Conservation (phyloP, 2,113 vertebrate genomes). For the Onychostruthus taczanowskii region DNA sequence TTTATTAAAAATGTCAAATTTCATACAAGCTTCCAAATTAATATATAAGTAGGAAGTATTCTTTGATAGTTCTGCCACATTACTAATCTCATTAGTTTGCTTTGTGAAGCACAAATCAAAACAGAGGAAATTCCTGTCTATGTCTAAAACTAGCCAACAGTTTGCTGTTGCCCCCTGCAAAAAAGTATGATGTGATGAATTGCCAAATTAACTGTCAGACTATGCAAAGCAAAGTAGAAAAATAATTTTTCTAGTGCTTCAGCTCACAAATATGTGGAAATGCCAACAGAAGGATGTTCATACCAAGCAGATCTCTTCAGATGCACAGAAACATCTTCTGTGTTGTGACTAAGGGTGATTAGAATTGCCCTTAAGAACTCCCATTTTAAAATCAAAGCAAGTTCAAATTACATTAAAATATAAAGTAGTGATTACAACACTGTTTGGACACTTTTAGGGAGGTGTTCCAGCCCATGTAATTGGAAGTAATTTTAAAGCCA, state of each 20-base stretch:
- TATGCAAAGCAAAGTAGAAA: neutral
- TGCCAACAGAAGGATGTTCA: neutral
- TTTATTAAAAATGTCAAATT: neutral
- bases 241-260: neutral
- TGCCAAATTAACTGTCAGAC: neutral
- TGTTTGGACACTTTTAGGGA: constrained; percentile 20
- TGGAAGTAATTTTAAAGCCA: constrained; percentile 27
- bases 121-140: neutral
- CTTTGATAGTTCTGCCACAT: neutral
- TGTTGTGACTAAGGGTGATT: neutral
- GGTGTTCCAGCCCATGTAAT: constrained; percentile 11
- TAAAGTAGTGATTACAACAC: neutral
- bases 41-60: neutral
- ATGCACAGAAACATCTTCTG: neutral
- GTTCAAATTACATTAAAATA: constrained; percentile 3
- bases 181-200: neutral
- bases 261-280: neutral
- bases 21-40: neutral
- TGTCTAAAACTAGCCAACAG: neutral
- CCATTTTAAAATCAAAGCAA: neutral
- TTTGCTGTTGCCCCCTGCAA: neutral
- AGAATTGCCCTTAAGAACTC: neutral
- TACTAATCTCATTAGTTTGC: neutral
- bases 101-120: neutral
- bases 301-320: neutral